Evolutionary conservation across 35 echinoderm and acorn worm species (phyloP).

Genomic region (Ophiothrix spiculata): DNA sequence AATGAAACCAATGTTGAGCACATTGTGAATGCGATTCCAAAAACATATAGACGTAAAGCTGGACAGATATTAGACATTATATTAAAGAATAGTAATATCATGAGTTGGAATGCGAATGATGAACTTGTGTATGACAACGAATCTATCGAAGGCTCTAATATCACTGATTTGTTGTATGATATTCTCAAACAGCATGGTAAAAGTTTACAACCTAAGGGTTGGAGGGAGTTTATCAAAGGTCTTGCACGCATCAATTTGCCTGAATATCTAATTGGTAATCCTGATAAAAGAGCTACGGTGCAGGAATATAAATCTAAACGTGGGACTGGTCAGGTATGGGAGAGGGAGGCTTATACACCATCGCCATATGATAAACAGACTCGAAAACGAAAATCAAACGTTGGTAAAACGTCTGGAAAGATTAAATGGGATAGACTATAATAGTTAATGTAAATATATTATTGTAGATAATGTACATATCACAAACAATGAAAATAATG

Average conservation of each 20-base stretch:
- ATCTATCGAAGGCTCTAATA: slow-evolving; percentile 25
- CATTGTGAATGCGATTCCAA: neutral
- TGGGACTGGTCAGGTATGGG: too few species aligned
- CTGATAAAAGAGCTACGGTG: neutral
- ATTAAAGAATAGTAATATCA: neutral
- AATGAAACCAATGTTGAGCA: neutral
- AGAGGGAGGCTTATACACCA: too few species aligned
- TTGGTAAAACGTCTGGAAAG: too few species aligned
- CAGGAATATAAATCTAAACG: neutral
- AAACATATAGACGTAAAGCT: neutral
- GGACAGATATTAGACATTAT: neutral
- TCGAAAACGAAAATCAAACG: too few species aligned
- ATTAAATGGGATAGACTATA: too few species aligned
- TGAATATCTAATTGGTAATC: neutral
- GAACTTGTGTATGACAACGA: slow-evolving; percentile 5
- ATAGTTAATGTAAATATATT: too few species aligned
- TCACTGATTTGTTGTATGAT: slow-evolving; percentile 26
- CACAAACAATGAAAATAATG: too few species aligned
- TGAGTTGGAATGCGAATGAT: slow-evolving; percentile 1
- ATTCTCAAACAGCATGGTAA: slow-evolving; percentile 5
- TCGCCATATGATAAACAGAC: too few species aligned
- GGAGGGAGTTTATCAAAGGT: neutral
- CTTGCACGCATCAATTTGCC: neutral
- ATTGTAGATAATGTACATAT: too few species aligned
- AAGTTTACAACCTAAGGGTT: neutral